Percentiles rank a stretch among this genome's conserved stretches.
Evolutionary conservation across 2,888 invertebrate genomes (phyloP).

Genomic region (Tholera decimalis): DNA sequence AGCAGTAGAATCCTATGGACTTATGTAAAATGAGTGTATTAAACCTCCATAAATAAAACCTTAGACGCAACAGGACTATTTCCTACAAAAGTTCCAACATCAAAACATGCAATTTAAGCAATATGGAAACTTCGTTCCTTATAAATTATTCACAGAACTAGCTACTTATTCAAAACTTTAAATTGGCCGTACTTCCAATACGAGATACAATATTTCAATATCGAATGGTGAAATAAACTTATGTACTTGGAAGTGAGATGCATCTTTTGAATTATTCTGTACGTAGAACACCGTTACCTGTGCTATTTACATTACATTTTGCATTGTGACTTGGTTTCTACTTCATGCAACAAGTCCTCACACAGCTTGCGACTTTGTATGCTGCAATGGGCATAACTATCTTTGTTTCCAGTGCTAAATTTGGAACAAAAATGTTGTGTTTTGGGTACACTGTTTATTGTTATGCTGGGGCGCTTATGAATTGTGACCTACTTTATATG

Average conservation of each 20-base stretch:
- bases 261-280: conserved; percentile 59
- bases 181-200: conserved; percentile 57
- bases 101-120: conserved; percentile 41
- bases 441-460: conserved; percentile 10
- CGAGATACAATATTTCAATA: conserved; percentile 59
- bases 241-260: conserved; percentile 31
- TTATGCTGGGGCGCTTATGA: conserved; percentile 2
- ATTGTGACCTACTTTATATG: conserved; percentile 33
- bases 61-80: conserved; percentile 3
- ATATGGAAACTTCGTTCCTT: conserved; percentile 34
- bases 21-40: no score
- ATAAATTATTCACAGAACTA: conserved; percentile 52
- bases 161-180: conserved; percentile 63
- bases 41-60: not conserved
- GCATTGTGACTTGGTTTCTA: conserved; percentile 23
- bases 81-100: conserved; percentile 10
- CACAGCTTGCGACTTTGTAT: conserved; percentile 40
- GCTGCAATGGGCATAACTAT: conserved; percentile 40
- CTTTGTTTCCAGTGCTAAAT: conserved; percentile 37
- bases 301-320: conserved; percentile 36
- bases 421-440: conserved; percentile 29
- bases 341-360: conserved; percentile 58
- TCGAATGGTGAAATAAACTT: conserved; percentile 49
- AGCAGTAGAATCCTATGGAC: no score
- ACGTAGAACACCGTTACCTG: conserved; percentile 41